phyloP scores from a whole-genome alignment of 1,140 invertebrate genomes.

The Caerostris darwini region DNA sequence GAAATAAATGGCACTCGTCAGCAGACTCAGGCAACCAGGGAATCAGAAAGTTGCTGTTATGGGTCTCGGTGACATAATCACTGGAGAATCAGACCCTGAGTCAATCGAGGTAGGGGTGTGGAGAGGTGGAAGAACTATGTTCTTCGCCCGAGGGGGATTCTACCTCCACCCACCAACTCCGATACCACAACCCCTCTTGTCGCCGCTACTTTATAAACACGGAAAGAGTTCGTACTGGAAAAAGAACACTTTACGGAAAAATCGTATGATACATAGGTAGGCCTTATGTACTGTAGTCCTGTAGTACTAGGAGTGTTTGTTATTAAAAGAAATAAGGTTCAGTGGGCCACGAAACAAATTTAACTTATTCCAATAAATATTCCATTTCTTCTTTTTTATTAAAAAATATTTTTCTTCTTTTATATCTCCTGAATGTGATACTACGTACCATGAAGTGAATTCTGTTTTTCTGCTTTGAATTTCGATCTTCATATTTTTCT shows the following conservation, averaged over 20 bases:
- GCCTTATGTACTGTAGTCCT: slow-evolving; percentile 55
- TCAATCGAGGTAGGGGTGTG: background rate
- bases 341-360: slow-evolving; percentile 58
- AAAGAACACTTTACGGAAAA: slow-evolving; percentile 65
- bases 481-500: background rate
- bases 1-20: slow-evolving; percentile 31
- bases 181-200: slow-evolving; percentile 25
- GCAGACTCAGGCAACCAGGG: background rate
- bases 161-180: slow-evolving; percentile 63
- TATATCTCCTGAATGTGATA: slow-evolving; percentile 7
- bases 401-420: background rate
- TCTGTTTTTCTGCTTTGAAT: slow-evolving; percentile 43
- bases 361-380: slow-evolving; percentile 39
- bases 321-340: slow-evolving; percentile 52
- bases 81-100: background rate
- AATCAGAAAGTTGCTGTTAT: background rate
- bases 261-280: slow-evolving; percentile 74
- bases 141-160: slow-evolving; percentile 72
- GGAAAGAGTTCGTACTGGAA: slow-evolving; percentile 44
- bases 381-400: background rate
- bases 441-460: background rate
- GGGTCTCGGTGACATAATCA: background rate
- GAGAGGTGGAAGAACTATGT: slow-evolving; percentile 66
- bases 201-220: slow-evolving; percentile 28
- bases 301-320: slow-evolving; percentile 44